Evolutionary conservation across 2,113 vertebrate genomes (phyloP).

Genomic region (Geococcyx californianus): DNA sequence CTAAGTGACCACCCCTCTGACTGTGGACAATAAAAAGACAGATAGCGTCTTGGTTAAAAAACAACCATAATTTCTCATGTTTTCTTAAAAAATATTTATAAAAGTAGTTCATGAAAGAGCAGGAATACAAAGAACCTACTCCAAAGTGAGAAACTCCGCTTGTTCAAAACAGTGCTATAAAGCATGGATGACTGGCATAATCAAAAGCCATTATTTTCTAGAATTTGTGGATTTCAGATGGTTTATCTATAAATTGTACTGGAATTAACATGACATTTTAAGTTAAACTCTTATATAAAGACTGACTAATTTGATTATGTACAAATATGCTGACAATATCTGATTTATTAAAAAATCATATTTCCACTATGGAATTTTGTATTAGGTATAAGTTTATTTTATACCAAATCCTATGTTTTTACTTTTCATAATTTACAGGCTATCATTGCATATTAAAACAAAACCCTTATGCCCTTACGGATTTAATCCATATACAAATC

Average conservation of each 20-base stretch:
- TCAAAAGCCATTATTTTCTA: neutral
- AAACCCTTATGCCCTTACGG: rapidly evolving
- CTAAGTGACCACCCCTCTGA: neutral
- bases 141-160: neutral
- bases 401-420: neutral
- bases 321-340: neutral
- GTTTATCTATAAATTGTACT: neutral
- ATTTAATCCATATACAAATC: neutral
- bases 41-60: neutral
- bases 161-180: neutral
- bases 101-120: neutral
- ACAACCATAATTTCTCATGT: neutral
- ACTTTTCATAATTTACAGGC: neutral
- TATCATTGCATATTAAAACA: neutral
- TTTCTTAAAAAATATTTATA: neutral
- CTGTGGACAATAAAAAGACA: neutral
- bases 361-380: neutral
- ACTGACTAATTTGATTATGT: neutral
- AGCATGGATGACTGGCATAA: neutral
- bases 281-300: neutral
- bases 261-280: neutral
- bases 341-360: neutral
- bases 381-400: neutral
- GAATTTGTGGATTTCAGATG: neutral
- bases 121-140: neutral